Base-by-base conservation (phyloP, 2,113 vertebrate species). In the Agapornis roseicollis region DNA sequence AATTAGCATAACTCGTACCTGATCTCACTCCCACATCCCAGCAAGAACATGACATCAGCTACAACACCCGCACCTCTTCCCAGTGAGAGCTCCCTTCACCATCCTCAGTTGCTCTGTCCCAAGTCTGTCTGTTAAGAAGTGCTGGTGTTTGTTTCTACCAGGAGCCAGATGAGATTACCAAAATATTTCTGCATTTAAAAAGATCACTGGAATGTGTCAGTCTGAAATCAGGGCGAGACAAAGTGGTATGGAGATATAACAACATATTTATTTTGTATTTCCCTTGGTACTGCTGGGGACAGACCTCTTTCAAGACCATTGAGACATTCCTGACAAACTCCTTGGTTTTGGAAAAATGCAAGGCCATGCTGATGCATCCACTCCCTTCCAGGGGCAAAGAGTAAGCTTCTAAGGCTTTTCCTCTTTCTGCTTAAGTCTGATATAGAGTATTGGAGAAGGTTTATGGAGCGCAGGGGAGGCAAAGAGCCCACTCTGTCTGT, bases 121-220 rank as follows among this genome's bases (percentile, higher is more conserved):
- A 3, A 77, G 39, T 29, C 65, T 94, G 39, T 28, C 35, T 52
- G 52, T 39, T 70, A 33, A 71, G 27, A 83, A 1, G 0, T 10
- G 23, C 27, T 24, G 42, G 24, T 39, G 60, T 39, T 56, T 84
- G 60, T 44, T 24, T 61, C 94, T 85, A 0, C 10, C 23, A 60
- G 63, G 63, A 92, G 70, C 19, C 49, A 69, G 56, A 39, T 55
- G 41, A 71, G 50, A 91, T 94, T 84, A 80, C 35, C 39, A 41
- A 88, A 96, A 85, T 81, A 63, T 47, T 74, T 86, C 69, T 78
- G 15, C 56, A 27, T 60, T 90, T 84, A 44, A 81, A 84, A 93
- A 81, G 47, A 83, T 41, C 7, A 6, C n/a, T 25, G 17, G 41
- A 74, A 7, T 6, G 7, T 31, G 22, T 65, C 79, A 44, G 20